Evolutionary conservation across 2,797 vertebrate genomes (phyloP).

Genomic region (Spheniscus humboldti): DNA sequence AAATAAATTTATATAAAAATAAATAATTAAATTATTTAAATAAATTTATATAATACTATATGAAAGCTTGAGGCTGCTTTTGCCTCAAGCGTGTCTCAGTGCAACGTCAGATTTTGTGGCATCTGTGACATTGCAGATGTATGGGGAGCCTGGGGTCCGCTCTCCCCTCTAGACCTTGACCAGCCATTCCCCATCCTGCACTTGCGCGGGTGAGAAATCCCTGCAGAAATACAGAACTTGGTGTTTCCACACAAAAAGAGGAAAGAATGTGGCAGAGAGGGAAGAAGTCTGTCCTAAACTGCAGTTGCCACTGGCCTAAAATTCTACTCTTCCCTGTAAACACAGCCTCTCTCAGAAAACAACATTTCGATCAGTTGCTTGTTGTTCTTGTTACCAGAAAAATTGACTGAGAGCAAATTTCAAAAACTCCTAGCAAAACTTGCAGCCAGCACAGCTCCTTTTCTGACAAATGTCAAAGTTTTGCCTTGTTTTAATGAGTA

Average conservation of each 20-base stretch:
- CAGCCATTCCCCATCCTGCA: background rate
- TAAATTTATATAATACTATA: no score
- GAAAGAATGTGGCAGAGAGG: background rate
- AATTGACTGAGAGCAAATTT: background rate
- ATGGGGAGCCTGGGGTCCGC: rapidly evolving
- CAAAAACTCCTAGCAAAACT: background rate
- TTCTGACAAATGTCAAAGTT: background rate
- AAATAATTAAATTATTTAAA: no score
- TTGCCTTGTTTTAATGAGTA: background rate
- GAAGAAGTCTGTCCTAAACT: background rate
- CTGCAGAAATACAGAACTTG: background rate
- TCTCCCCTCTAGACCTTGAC: background rate
- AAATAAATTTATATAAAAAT: no score
- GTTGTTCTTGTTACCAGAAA: background rate
- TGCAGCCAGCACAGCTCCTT: background rate
- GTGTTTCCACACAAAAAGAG: background rate
- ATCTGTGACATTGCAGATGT: background rate
- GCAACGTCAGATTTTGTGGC: rapidly evolving
- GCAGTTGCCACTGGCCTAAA: background rate
- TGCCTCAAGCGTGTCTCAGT: background rate
- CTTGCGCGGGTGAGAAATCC: background rate
- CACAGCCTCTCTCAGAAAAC: background rate
- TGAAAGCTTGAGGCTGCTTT: background rate
- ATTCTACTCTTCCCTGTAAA: background rate
- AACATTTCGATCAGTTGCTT: background rate